A percentile compares a stretch with the other conserved stretches of the same genome.
These are phyloP conservation scores for Microcebus ravelobensis DNA, from an alignment of 2,113 vertebrate genomes.

Conservation along the genomic window DNA sequence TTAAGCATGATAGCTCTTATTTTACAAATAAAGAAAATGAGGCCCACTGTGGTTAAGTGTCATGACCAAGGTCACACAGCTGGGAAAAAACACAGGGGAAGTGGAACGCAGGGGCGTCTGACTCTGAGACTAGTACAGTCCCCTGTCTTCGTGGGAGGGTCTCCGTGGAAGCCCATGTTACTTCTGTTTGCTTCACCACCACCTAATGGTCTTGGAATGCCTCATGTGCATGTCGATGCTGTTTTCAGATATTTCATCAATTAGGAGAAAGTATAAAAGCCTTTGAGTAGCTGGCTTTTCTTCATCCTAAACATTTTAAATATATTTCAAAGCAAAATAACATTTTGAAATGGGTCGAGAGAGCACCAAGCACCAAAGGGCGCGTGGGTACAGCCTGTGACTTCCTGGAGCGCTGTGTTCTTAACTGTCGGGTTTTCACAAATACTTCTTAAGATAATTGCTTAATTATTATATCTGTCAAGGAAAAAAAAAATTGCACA, in stretches of 20 bases:
- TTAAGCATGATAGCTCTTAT: not conserved
- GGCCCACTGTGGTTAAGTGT: not conserved
- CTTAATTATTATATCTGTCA: constrained; percentile 67
- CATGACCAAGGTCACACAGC: not conserved
- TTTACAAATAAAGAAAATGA: not conserved
- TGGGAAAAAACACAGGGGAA: not conserved
- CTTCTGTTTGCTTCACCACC: not conserved
- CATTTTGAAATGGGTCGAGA: not conserved
- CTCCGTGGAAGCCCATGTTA: fast-evolving
- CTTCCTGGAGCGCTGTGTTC: constrained; percentile 56
- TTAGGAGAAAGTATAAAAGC: constrained; percentile 3
- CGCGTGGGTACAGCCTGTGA: constrained; percentile 9
- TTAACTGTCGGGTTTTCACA: constrained; percentile 41
- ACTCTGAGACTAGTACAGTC: not conserved
- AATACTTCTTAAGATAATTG: constrained; percentile 49
- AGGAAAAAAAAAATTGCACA: constrained; percentile 51
- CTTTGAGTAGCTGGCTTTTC: constrained; percentile 44
- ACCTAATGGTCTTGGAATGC: not conserved
- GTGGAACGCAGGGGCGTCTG: no score
- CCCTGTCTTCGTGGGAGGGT: fast-evolving
- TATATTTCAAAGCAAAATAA: constrained; percentile 39
- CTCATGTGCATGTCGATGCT: not conserved
- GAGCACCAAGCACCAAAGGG: constrained; percentile 35
- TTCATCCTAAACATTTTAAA: constrained; percentile 20
- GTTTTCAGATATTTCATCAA: not conserved